Percentiles rank a stretch among this genome's conserved stretches.
Evolutionary conservation across 2,888 invertebrate genomes (phyloP).

Genomic region (Drosophila greeni): DNA sequence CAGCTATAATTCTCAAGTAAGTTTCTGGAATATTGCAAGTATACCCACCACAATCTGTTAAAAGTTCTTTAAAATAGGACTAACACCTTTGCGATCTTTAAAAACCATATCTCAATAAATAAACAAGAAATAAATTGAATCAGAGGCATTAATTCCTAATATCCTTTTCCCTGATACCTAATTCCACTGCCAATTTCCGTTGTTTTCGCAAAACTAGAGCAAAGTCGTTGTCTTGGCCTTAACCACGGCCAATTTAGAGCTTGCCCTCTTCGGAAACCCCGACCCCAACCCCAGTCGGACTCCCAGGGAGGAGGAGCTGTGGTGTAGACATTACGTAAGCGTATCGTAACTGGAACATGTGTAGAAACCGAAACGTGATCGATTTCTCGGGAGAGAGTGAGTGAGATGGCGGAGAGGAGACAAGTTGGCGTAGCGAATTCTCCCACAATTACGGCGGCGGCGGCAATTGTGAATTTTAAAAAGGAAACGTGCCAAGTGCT

Average conservation of each 20-base stretch:
- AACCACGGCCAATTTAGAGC: slow-evolving; percentile 26
- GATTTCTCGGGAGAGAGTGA: slow-evolving; percentile 56
- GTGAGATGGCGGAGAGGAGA: slow-evolving; percentile 49
- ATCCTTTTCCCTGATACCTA: slow-evolving; percentile 11
- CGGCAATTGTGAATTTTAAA: slow-evolving; percentile 77
- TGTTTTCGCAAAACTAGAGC: slow-evolving; percentile 22
- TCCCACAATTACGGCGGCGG: slow-evolving; percentile 71
- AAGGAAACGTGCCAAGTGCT: slow-evolving; percentile 73
- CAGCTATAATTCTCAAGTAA: no score
- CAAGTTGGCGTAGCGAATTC: slow-evolving; percentile 71
- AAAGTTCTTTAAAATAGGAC: no score
- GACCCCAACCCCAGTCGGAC: neutral
- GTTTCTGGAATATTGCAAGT: no score
- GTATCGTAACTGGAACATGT: slow-evolving; percentile 71
- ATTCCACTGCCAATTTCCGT: slow-evolving; percentile 4
- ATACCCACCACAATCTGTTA: no score
- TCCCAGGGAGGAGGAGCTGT: slow-evolving; percentile 1
- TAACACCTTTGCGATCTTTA: neutral
- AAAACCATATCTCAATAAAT: neutral
- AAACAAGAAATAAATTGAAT: neutral
- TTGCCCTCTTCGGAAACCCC: neutral
- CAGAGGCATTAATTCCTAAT: neutral
- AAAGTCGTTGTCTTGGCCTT: slow-evolving; percentile 29
- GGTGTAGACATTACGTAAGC: slow-evolving; percentile 63
- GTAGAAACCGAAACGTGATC: slow-evolving; percentile 70